Evolutionary conservation across 2,888 invertebrate genomes (phyloP).

Genomic region (Drosophila infuscata): DNA sequence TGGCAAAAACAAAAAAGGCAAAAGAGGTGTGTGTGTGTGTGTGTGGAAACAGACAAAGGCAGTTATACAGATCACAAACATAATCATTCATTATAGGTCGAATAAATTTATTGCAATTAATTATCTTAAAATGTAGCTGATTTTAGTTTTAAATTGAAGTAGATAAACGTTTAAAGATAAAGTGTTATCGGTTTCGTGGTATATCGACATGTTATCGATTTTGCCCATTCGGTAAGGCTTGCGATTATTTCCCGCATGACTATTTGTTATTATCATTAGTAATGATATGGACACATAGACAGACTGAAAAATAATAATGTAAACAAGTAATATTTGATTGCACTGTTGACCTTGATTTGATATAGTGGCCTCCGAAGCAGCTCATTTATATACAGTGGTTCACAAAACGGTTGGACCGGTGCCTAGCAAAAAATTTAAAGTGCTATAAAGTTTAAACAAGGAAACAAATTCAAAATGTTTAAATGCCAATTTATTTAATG

Average conservation of each 20-base stretch:
- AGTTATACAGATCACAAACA: not conserved
- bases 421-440: too few relatives aligned
- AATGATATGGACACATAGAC: not conserved
- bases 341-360: not conserved
- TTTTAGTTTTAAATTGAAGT: not conserved
- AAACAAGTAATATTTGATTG: slow-evolving; percentile 4
- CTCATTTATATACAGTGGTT: not conserved
- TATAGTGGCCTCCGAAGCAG: not conserved
- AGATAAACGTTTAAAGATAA: not conserved
- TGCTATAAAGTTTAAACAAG: too few relatives aligned
- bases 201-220: not conserved
- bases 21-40: not conserved
- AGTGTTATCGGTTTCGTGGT: not conserved
- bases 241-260: not conserved
- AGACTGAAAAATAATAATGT: not conserved
- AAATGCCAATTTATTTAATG: too few relatives aligned
- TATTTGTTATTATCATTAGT: not conserved
- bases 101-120: not conserved
- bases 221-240: not conserved
- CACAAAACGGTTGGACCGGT: too few relatives aligned
- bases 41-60: not conserved
- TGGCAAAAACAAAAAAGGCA: too few relatives aligned
- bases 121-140: not conserved
- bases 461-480: too few relatives aligned
- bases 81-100: not conserved